These are phyloP conservation scores for Streblospio benedicti DNA, from an alignment of 1,140 invertebrate genomes.

Conservation along the genomic window DNA sequence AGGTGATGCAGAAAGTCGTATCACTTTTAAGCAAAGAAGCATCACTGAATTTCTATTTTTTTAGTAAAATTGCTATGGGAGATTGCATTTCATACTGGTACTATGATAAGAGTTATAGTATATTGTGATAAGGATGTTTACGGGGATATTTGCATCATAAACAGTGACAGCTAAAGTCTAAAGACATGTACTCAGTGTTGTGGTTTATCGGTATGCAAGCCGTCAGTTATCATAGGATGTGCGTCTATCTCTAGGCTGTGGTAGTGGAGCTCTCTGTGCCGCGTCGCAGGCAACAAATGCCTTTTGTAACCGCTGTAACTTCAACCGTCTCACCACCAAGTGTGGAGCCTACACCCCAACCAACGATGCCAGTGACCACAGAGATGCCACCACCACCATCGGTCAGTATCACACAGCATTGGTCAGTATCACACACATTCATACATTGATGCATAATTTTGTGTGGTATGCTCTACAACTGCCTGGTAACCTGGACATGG, in stretches of 20 bases:
- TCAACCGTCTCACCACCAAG: slow-evolving; percentile 24
- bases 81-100: not conserved
- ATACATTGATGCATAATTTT: no score
- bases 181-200: no score
- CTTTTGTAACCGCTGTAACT: slow-evolving; percentile 40
- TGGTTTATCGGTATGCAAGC: no score
- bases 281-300: slow-evolving; percentile 22
- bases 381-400: slow-evolving; percentile 13
- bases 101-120: no score
- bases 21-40: not conserved
- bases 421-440: no score
- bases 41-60: not conserved
- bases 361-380: slow-evolving; percentile 8
- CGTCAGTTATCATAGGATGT: no score
- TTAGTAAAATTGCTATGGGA: not conserved
- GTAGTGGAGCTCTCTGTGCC: slow-evolving; percentile 33
- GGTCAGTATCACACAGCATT: slow-evolving; percentile 16
- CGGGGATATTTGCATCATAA: no score
- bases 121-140: no score
- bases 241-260: slow-evolving; percentile 33
- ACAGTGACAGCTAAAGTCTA: no score
- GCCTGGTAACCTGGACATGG: no score
- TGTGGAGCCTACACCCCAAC: slow-evolving; percentile 31
- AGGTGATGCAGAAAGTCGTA: no score
- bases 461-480: no score